Evolutionary conservation across 2,888 invertebrate genomes (phyloP).

Genomic region (Nymphalis polychloros): DNA sequence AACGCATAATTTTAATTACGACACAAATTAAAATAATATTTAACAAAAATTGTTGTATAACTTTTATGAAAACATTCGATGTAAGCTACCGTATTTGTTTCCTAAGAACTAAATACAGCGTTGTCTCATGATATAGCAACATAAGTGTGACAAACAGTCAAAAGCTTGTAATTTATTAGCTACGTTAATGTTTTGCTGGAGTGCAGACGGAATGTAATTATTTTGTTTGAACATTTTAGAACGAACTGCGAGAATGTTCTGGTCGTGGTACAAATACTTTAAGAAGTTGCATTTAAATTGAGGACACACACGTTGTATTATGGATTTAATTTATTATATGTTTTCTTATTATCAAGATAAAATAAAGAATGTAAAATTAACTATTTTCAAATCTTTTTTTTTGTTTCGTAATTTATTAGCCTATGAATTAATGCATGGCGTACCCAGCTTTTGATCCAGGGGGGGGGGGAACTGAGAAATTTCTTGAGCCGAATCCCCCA

Average conservation of each 20-base stretch:
- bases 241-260: constrained; percentile 17
- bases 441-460: no score
- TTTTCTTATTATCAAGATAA: no score
- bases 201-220: constrained; percentile 53
- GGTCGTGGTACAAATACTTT: neutral
- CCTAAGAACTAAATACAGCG: constrained; percentile 8
- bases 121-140: constrained; percentile 48
- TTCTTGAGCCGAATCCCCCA: no score
- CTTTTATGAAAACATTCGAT: neutral
- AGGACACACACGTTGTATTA: neutral
- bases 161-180: constrained; percentile 59
- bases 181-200: constrained; percentile 58
- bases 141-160: constrained; percentile 58
- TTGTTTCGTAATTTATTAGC: no score
- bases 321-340: no score
- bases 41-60: neutral
- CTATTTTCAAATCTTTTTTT: no score
- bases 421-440: no score
- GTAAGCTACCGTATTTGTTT: constrained; percentile 7
- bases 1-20: no score
- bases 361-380: no score
- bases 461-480: no score
- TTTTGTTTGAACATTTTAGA: constrained; percentile 41
- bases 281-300: neutral
- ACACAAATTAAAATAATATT: no score